A percentile compares a stretch with the other conserved stretches of the same genome.
phyloP scores from a whole-genome alignment of 2,797 vertebrate species.

The Rhinichthys osculus region DNA sequence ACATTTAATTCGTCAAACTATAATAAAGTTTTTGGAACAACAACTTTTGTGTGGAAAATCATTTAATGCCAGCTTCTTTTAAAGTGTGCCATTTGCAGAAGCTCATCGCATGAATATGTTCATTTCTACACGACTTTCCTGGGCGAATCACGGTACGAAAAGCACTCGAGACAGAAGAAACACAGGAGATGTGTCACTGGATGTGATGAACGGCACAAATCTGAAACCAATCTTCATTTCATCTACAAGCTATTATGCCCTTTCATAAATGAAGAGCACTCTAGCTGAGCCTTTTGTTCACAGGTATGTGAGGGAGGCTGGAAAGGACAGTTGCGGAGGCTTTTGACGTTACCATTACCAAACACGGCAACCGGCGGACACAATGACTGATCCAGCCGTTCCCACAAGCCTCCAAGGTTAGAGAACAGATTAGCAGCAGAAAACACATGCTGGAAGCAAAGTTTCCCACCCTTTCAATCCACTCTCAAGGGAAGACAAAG shows the following conservation, averaged over 20 bases:
- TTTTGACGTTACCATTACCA: constrained; percentile 31
- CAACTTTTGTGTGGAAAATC: not conserved
- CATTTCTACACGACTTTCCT: not conserved
- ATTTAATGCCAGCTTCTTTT: not conserved
- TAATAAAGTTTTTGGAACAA: not conserved
- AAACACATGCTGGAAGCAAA: constrained; percentile 51
- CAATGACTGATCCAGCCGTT: constrained; percentile 48
- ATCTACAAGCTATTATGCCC: not conserved
- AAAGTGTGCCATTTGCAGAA: not conserved
- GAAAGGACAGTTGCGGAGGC: constrained; percentile 16
- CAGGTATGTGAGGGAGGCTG: not conserved
- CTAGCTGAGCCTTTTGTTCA: not conserved
- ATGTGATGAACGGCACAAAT: not conserved
- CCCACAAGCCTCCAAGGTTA: constrained; percentile 71
- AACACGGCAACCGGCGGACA: constrained; percentile 41
- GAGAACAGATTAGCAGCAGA: constrained; percentile 70
- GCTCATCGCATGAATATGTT: not conserved
- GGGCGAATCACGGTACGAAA: not conserved
- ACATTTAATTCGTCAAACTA: not conserved
- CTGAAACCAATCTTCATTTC: not conserved
- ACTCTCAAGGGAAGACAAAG: constrained; percentile 43
- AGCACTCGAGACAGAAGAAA: not conserved
- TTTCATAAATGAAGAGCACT: not conserved
- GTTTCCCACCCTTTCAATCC: constrained; percentile 61
- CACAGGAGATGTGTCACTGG: no score